Percentiles rank a stretch among this genome's conserved stretches.
Evolutionary conservation across 2,113 vertebrate genomes (phyloP).

Genomic region (Nothoprocta perdicaria): DNA sequence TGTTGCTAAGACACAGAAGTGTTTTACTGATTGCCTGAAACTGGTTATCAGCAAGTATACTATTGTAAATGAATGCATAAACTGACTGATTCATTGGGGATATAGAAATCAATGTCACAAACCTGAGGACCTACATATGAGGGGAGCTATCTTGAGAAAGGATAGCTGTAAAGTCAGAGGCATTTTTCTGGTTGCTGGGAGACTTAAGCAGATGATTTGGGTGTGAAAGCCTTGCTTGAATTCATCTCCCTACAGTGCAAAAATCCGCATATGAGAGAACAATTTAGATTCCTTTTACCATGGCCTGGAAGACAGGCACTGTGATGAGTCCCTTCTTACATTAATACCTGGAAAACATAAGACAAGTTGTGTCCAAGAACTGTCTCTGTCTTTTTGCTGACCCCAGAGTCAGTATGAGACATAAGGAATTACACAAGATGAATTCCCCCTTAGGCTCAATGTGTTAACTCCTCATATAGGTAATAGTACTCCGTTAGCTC

Average conservation of each 20-base stretch:
- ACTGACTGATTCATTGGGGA: not conserved
- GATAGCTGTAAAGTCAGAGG: not conserved
- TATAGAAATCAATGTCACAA: not conserved
- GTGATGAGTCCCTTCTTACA: not conserved
- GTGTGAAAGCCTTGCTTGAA: not conserved
- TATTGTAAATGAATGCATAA: constrained; percentile 37
- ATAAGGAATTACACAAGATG: not conserved
- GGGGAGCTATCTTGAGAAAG: not conserved
- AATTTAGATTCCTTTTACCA: not conserved
- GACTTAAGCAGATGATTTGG: not conserved
- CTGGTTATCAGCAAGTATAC: constrained; percentile 23
- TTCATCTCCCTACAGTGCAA: not conserved
- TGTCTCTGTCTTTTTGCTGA: not conserved
- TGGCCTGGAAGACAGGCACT: not conserved
- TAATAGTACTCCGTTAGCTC: not conserved
- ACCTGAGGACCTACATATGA: not conserved
- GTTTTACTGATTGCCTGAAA: constrained; percentile 34
- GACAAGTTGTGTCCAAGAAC: not conserved
- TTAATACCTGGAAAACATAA: not conserved
- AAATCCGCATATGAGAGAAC: not conserved
- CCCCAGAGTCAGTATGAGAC: not conserved
- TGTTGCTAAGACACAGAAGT: constrained; percentile 66
- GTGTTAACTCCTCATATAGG: not conserved
- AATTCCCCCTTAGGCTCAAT: not conserved
- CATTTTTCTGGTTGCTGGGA: not conserved